Conservation (phyloP, 2,113 vertebrate genomes). For the Oncorhynchus clarkii region DNA sequence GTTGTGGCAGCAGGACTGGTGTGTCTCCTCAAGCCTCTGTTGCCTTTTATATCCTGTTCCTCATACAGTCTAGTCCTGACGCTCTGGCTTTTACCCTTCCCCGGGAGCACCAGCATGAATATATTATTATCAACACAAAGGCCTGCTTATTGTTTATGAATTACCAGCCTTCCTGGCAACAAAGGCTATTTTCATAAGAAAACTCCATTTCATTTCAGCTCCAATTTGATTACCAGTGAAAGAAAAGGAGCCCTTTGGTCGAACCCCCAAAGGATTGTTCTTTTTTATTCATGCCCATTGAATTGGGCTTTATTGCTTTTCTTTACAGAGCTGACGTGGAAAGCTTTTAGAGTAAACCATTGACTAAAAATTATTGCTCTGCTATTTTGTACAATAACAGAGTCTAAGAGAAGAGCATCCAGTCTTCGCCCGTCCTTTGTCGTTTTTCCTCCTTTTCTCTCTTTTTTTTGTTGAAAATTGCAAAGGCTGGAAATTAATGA, state of each 20-base stretch:
- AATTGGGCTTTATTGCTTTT: slow-evolving; percentile 97
- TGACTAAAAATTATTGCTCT: slow-evolving; percentile 93
- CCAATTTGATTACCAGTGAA: slow-evolving; percentile 97
- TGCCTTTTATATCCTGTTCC: slow-evolving; percentile 74
- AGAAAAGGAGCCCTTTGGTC: slow-evolving; percentile 89
- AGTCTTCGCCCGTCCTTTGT: slow-evolving; percentile 83
- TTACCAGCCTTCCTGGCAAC: slow-evolving; percentile 97
- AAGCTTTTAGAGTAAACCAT: slow-evolving; percentile 98
- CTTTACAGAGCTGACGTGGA: slow-evolving; percentile 93
- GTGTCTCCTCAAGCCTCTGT: slow-evolving; percentile 63
- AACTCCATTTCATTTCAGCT: slow-evolving; percentile 99
- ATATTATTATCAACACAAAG: slow-evolving; percentile 98
- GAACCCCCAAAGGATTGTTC: slow-evolving; percentile 84
- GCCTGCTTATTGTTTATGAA: slow-evolving; percentile 98
- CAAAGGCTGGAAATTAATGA: slow-evolving; percentile 89
- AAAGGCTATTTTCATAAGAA: slow-evolving; percentile 99
- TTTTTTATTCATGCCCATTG: slow-evolving; percentile 90
- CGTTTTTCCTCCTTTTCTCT: slow-evolving; percentile 47
- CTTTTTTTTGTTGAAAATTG: slow-evolving; percentile 75
- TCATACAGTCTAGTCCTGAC: slow-evolving; percentile 77
- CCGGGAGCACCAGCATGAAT: slow-evolving; percentile 88
- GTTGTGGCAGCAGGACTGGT: slow-evolving; percentile 25
- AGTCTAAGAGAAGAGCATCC: slow-evolving; percentile 83
- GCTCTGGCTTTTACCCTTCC: slow-evolving; percentile 91
- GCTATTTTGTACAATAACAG: slow-evolving; percentile 94